Evolutionary conservation across 2,113 vertebrate genomes (phyloP), one percentile per base, ranked within the genome.

Genomic region (Erythrocercus mccallii): DNA sequence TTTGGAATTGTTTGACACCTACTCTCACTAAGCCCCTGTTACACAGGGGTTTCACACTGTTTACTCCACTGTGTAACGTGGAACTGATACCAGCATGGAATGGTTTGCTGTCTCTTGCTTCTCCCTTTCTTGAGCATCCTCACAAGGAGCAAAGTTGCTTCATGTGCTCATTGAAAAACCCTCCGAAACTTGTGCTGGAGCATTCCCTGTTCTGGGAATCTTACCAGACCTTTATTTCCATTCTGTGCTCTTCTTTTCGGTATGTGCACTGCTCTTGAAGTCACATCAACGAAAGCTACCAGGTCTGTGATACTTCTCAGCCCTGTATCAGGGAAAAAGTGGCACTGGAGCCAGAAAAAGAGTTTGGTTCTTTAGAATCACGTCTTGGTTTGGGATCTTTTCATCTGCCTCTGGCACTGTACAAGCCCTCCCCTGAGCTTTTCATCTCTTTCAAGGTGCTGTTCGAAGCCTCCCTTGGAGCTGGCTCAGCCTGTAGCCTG

Each of bases 361-460:
- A 60, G 48, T 38, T 44, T 33, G 44, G n/a, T 83, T 74, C 89
- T 83, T 94, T 38, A 92, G 45, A 95, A 83, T 47, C 45, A 54
- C 12, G 12, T 56, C 68, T 80, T 86, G 28, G n/a, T 85, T 82
- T 88, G 66, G 50, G 79, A 94, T 91, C 82, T 82, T 86, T 93
- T 90, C n/a, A 44, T 80, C 69, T 80, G 92, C 70, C 35, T 91
- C 74, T 90, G 81, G 92, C 96, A 90, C 57, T 47, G 71, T 37
- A 42, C 5, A 8, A 92, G 79, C 85, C 93, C 94, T 88, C 90
- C 85, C 81, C 53, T 23, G 88, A 80, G 90, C 45, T 91, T 92
- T 90, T 79, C 82, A 94, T 90, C 79, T 85, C 81, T 82, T 91
- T 95, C 90, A 93, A 90, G 88, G 56, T 54, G 80, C 77, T 65